Base-by-base conservation (phyloP, 1,140 invertebrate genomes). In the Pygmarrhopalites habei region DNA sequence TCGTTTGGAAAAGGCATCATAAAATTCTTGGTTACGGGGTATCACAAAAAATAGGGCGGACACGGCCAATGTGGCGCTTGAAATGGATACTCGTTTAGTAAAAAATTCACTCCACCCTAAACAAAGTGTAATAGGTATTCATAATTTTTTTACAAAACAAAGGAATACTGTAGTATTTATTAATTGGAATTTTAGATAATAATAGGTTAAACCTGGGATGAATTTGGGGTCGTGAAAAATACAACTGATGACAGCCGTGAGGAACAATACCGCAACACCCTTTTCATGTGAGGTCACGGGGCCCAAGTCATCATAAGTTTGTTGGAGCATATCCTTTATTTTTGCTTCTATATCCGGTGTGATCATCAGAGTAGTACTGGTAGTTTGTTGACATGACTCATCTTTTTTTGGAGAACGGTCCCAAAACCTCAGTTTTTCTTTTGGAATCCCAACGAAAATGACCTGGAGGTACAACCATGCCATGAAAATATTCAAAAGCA, bases 181-280 rank as follows among this genome's bases (percentile, higher is more conserved):
- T n/a, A n/a, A n/a, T n/a, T n/a, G n/a, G n/a, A n/a, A n/a, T n/a
- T n/a, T n/a, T n/a, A n/a, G n/a, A n/a, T n/a, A n/a, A n/a, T n/a
- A n/a, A n/a, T n/a, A n/a, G n/a, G n/a, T n/a, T n/a, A n/a, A n/a
- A n/a, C n/a, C n/a, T 0, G 77, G 76, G 69, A 90, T 83, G 72
- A 92, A 89, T 62, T 88, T 86, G 0, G 92, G 92, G 46, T 86
- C 84, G 49, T 91, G 82, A 73, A 92, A 89, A 73, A 95, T 87
- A 86, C 92, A 95, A 63, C 94, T 78, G 47, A 87, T 63, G 1
- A 95, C 84, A 7, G 92, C 82, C 10, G 85, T 66, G 5, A 90
- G 73, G 73, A 96, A 95, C 19, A 92, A 77, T 14, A 83, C 67
- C 30, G 87, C 83, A 1, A 93, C 87, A 28, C 81, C 79, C 2